Evolutionary conservation across 2,797 vertebrate genomes (phyloP).

Genomic region (Hipposideros larvatus): DNA sequence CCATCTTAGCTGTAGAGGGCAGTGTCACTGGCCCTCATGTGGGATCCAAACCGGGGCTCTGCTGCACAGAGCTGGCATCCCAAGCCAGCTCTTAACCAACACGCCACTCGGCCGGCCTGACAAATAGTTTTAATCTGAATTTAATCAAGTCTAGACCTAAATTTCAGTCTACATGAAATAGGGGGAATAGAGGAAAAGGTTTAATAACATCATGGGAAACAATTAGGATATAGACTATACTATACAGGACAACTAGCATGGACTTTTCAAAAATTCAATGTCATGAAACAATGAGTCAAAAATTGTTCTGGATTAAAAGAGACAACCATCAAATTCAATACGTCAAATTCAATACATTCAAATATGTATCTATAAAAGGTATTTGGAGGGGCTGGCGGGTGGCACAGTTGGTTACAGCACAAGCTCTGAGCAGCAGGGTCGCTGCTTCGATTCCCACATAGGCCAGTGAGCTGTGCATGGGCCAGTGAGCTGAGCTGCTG

Average conservation of each 20-base stretch:
- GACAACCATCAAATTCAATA: not conserved
- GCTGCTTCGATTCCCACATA: too few relatives aligned
- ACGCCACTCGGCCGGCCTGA: too few relatives aligned
- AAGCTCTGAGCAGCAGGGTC: too few relatives aligned
- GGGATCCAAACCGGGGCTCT: too few relatives aligned
- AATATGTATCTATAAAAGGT: not conserved
- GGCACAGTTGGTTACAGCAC: too few relatives aligned
- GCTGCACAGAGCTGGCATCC: too few relatives aligned
- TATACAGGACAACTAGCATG: not conserved
- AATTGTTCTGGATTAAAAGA: constrained; percentile 4
- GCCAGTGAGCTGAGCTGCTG: too few relatives aligned
- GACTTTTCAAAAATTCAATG: not conserved
- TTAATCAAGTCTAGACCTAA: not conserved
- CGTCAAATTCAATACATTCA: not conserved
- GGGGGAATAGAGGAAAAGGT: not conserved
- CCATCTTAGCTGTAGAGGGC: too few relatives aligned
- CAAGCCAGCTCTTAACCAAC: too few relatives aligned
- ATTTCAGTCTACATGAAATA: not conserved
- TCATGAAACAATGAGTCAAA: not conserved
- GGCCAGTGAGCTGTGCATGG: too few relatives aligned
- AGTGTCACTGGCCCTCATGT: too few relatives aligned
- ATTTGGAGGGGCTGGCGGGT: not conserved
- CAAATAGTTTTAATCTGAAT: not conserved
- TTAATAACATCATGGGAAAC: not conserved
- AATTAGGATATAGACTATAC: not conserved